Percentiles rank a stretch among this genome's conserved stretches.
phyloP scores from a whole-genome alignment of 2,888 invertebrate genomes.

The Xestoiulus laeticollis region DNA sequence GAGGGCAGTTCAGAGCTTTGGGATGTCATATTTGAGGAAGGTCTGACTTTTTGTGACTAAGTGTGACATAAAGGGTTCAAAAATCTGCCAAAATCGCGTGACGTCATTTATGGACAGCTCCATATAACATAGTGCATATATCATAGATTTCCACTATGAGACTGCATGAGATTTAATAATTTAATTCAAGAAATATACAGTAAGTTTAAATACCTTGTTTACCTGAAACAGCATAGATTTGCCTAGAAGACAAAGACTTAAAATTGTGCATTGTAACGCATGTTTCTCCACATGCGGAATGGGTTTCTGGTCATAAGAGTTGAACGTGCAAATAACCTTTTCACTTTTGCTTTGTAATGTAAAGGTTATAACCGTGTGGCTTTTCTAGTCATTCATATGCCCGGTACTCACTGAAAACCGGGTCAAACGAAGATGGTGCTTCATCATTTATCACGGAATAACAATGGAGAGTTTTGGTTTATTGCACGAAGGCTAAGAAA shows the following conservation, averaged over 20 bases:
- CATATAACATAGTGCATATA: too few species aligned
- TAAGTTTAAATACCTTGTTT: too few species aligned
- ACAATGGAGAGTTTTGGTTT: background rate
- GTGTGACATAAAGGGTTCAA: too few species aligned
- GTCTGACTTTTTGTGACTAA: too few species aligned
- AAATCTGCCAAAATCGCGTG: too few species aligned
- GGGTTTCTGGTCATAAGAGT: background rate
- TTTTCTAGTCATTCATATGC: background rate
- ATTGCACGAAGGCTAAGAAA: background rate
- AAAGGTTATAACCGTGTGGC: background rate
- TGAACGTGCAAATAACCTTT: background rate
- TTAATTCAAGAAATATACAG: too few species aligned
- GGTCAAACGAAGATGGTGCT: constrained; percentile 10
- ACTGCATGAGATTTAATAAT: too few species aligned
- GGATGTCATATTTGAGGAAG: too few species aligned
- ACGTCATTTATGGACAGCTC: too few species aligned
- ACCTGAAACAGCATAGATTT: background rate
- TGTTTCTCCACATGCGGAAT: background rate
- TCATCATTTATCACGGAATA: constrained; percentile 18
- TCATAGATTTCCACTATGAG: too few species aligned
- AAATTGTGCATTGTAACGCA: background rate
- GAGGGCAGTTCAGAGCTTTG: too few species aligned
- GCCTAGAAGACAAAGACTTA: background rate
- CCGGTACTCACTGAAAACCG: background rate
- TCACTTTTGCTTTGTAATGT: constrained; percentile 16